phyloP scores from a whole-genome alignment of 1,140 invertebrate species.

The Drosophila azteca region DNA sequence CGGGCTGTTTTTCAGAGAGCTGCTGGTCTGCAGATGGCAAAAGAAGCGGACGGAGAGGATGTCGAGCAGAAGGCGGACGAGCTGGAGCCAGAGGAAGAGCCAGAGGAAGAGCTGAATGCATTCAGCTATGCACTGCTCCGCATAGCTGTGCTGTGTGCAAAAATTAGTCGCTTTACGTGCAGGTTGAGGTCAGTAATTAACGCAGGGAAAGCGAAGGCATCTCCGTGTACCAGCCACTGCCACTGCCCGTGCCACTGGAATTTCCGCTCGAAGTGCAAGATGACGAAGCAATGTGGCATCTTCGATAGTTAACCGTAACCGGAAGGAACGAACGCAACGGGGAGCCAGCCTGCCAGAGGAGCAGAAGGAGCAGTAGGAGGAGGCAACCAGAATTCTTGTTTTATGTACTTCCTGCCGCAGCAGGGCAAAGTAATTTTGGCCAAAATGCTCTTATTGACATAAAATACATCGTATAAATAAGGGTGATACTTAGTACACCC shows the following conservation, averaged over 20 bases:
- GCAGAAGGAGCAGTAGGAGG: background rate
- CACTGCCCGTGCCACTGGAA: conserved; percentile 21
- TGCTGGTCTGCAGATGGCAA: background rate
- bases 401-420: conserved; percentile 16
- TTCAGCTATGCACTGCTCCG: conserved; percentile 31
- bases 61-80: conserved; percentile 4
- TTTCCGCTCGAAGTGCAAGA: conserved; percentile 42
- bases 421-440: conserved; percentile 60
- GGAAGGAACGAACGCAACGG: too few relatives aligned
- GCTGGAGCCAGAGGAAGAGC: too few relatives aligned
- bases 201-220: conserved; percentile 26
- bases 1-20: conserved; percentile 23
- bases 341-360: background rate
- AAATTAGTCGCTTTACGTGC: conserved; percentile 72
- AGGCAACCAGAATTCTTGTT: conserved; percentile 26
- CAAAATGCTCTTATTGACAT: conserved; percentile 71
- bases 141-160: conserved; percentile 14
- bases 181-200: conserved; percentile 73
- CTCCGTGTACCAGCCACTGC: background rate
- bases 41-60: background rate
- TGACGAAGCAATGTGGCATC: conserved; percentile 43
- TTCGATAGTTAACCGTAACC: conserved; percentile 11
- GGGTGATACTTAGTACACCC: conserved; percentile 11
- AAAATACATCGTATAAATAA: conserved; percentile 68
- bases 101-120: conserved; percentile 8